Evolutionary conservation across 2,888 invertebrate genomes (phyloP).

Genomic region (Bellardia pandia): DNA sequence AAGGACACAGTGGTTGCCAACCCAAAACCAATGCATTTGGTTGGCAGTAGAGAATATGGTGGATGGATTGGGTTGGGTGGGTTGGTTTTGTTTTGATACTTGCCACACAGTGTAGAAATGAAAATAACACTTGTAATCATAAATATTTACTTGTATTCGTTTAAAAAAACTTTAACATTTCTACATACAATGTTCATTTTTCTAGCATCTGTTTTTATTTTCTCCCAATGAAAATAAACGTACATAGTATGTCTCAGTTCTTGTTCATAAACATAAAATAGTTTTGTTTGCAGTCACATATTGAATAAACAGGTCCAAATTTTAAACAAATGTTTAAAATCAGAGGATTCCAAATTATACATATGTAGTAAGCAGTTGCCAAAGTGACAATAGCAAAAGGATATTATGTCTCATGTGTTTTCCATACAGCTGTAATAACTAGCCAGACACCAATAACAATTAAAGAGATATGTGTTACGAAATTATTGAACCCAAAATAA

Average conservation of each 20-base stretch:
- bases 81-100: not conserved
- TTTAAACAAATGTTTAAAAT: too few species aligned
- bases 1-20: conserved; percentile 56
- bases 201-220: conserved; percentile 13
- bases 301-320: too few species aligned
- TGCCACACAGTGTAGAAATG: not conserved
- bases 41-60: not conserved
- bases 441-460: too few species aligned
- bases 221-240: conserved; percentile 40
- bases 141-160: not conserved
- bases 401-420: too few species aligned
- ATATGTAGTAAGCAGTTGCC: too few species aligned
- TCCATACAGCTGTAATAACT: too few species aligned
- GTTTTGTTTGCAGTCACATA: not conserved
- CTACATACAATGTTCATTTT: conserved; percentile 15
- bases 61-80: not conserved
- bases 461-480: too few species aligned
- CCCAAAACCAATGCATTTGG: conserved; percentile 24
- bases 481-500: too few species aligned
- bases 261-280: conserved; percentile 11
- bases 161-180: conserved; percentile 26
- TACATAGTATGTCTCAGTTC: not conserved
- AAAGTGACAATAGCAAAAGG: too few species aligned
- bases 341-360: too few species aligned
- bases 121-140: conserved; percentile 25